Percentiles rank a stretch among this genome's conserved stretches.
phyloP scores from a whole-genome alignment of 2,797 vertebrate genomes.

The Manis pentadactyla region DNA sequence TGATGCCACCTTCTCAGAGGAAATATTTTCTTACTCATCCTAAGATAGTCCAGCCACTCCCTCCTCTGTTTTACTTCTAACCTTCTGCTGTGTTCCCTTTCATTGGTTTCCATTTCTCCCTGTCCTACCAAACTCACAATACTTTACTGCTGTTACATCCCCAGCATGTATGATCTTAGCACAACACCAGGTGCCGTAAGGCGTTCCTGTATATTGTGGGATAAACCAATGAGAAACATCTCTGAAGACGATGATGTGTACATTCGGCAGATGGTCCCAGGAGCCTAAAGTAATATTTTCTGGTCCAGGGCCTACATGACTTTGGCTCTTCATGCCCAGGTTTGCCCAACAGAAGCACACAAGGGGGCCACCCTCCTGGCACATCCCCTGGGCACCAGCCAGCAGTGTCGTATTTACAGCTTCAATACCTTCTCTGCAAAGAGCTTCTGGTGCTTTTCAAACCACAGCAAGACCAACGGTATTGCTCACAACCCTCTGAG shows the following conservation, averaged over 20 bases:
- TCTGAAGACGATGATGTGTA: background rate
- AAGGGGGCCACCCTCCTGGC: background rate
- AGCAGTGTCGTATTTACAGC: background rate
- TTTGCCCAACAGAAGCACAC: no score
- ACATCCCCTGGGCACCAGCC: background rate
- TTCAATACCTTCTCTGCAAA: slow-evolving; percentile 4
- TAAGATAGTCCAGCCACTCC: no score
- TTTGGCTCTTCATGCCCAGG: background rate
- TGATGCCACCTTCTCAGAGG: background rate
- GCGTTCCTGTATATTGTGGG: background rate
- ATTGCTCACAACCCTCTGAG: background rate
- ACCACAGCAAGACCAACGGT: background rate
- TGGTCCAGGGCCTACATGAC: background rate
- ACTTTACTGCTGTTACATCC: background rate
- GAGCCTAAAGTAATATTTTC: background rate
- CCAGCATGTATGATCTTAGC: background rate
- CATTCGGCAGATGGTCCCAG: background rate
- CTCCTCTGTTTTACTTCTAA: background rate
- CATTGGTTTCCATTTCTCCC: background rate
- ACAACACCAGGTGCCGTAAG: background rate
- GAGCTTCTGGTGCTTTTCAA: background rate
- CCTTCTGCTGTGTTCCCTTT: background rate
- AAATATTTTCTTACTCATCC: background rate
- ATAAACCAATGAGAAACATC: background rate
- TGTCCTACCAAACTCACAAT: background rate